Conservation (phyloP, 2,113 vertebrate genomes). For the Callipepla californica region DNA sequence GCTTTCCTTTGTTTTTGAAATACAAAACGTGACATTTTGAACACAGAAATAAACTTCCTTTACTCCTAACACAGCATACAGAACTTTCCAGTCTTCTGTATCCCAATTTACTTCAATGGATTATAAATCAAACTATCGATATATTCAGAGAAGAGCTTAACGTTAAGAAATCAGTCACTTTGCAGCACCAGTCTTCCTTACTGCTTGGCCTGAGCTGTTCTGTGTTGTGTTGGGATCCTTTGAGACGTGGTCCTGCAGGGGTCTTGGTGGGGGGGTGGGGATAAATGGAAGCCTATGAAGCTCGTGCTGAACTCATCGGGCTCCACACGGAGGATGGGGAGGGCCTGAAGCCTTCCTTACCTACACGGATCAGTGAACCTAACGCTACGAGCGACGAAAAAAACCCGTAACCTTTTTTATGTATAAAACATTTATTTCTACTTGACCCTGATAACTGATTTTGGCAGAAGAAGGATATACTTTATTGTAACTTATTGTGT, state of each 20-base stretch:
- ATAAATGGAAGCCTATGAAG: neutral
- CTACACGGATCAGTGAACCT: neutral
- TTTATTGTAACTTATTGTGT: conserved; percentile 85
- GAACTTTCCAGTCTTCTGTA: neutral
- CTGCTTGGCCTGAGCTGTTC: neutral
- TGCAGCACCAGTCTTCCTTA: neutral
- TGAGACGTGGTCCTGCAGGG: neutral
- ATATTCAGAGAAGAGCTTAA: neutral
- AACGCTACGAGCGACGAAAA: neutral
- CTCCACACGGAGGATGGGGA: neutral
- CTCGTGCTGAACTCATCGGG: neutral
- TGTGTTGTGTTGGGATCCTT: neutral
- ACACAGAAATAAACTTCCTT: neutral
- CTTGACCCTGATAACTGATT: conserved; percentile 50
- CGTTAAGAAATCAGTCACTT: neutral
- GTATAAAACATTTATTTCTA: conserved; percentile 14
- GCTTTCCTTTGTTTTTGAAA: neutral
- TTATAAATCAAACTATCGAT: neutral
- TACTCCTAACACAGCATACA: neutral
- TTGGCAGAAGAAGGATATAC: conserved; percentile 80
- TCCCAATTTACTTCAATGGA: neutral
- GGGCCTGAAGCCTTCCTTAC: neutral
- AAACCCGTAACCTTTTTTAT: neutral
- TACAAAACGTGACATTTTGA: neutral
- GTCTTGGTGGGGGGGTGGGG: neutral